Percentiles rank a stretch among this genome's conserved stretches.
These are phyloP conservation scores for Drosophila obscura DNA, from an alignment of 1,140 invertebrate genomes.

Conservation along the genomic window DNA sequence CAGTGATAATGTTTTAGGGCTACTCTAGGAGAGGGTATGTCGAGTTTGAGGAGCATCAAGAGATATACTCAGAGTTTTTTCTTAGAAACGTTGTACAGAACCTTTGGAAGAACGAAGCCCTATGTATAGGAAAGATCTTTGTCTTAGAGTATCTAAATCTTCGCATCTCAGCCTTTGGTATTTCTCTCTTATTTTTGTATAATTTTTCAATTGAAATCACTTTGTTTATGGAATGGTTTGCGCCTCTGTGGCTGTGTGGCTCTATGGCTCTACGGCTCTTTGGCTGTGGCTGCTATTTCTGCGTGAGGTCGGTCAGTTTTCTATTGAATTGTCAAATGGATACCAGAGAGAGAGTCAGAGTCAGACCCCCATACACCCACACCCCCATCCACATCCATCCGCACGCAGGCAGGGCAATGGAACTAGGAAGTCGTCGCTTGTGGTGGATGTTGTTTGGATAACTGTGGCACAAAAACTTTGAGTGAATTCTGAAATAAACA, in stretches of 20 bases:
- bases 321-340: slow-evolving; percentile 51
- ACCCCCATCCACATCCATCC: too few species aligned
- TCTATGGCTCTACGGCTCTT: slow-evolving; percentile 4
- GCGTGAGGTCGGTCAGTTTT: slow-evolving; percentile 55
- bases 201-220: slow-evolving; percentile 65
- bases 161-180: not conserved
- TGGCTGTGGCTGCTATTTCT: too few species aligned
- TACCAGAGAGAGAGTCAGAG: not conserved
- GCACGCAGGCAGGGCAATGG: not conserved
- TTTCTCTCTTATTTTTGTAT: slow-evolving; percentile 56
- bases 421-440: slow-evolving; percentile 36
- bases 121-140: not conserved
- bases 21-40: too few species aligned
- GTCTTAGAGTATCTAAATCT: too few species aligned
- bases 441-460: slow-evolving; percentile 23
- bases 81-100: too few species aligned
- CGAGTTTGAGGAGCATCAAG: too few species aligned
- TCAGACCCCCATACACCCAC: not conserved
- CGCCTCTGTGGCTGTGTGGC: slow-evolving; percentile 17
- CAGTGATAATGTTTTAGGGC: not conserved
- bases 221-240: slow-evolving; percentile 56
- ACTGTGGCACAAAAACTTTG: slow-evolving; percentile 21
- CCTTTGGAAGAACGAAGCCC: too few species aligned
- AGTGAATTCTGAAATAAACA: slow-evolving; percentile 32
- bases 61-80: too few species aligned